Evolutionary conservation across 2,113 vertebrate genomes (phyloP), one percentile per base, ranked within the genome.

Genomic region (Hippocampus zosterae): DNA sequence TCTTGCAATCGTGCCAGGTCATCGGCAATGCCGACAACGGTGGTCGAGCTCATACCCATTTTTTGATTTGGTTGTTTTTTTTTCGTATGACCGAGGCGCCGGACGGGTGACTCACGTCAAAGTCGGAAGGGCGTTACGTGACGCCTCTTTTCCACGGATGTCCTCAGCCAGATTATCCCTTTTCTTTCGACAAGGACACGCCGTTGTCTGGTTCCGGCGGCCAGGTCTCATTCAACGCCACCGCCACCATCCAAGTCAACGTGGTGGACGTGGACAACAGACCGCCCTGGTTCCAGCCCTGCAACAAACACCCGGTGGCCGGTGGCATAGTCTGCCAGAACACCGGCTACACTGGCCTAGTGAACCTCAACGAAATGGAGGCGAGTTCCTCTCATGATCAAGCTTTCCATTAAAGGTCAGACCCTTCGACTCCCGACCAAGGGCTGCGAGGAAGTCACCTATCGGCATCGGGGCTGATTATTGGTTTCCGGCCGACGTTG

Each of bases 211-310:
- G 42, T 46, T 25, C 1, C 16, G 0, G 0, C 44, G 33, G 41
- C 0, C 0, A 5, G 0, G 29, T 0, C 0, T 5, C 0, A 2
- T 70, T 77, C 63, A 93, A 64, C 0, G 81, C 81, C 42, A 88
- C 70, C 0, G 63, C 88, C 19, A 91, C 83, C 1, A 85, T 94
- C 63, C 66, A 23, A 6, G 69, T 94, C 61, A 27, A 0, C 2
- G 78, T 94, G 37, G 0, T 68, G 7, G 91, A 93, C 60, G 56
- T 80, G 0, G 92, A 94, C 81, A 92, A 89, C 76, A 89, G 81
- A 57, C 79, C 92, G 0, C 94, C 94, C 5, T 92, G 91, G 91
- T 94, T 94, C 72, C 80, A 84, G 44, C 94, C 93, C n/a, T 94
- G 93, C 40, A 27, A 1, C 0, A 60, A 3, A 65, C 13, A 7